Conservation (phyloP, 2,113 vertebrate genomes). For the Corythornis cristatus region DNA sequence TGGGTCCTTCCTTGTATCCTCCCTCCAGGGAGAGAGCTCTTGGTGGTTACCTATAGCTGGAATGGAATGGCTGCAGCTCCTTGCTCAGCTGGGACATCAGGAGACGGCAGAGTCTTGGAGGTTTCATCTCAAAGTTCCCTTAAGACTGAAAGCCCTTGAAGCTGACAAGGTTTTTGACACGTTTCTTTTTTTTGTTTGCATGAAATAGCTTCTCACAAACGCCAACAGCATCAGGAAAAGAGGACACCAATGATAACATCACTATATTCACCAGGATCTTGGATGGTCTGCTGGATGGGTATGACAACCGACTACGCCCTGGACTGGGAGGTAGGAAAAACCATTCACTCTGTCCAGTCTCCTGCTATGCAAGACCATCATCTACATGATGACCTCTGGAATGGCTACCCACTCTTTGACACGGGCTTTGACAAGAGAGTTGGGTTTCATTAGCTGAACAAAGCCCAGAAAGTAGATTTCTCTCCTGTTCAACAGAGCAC, state of each 20-base stretch:
- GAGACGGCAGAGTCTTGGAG: not conserved
- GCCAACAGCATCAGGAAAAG: slow-evolving; percentile 82
- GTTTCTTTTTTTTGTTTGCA: not conserved
- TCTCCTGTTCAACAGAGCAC: not conserved
- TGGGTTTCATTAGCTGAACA: not conserved
- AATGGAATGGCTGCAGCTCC: not conserved
- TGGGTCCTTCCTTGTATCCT: not conserved
- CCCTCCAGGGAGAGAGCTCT: not conserved
- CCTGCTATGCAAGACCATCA: rapidly evolving
- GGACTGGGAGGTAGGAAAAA: slow-evolving; percentile 88
- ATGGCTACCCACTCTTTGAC: not conserved
- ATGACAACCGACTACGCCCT: slow-evolving; percentile 93
- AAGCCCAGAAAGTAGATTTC: not conserved
- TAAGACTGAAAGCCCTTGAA: not conserved
- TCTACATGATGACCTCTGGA: rapidly evolving
- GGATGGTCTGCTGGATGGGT: slow-evolving; percentile 93
- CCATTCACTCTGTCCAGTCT: rapidly evolving
- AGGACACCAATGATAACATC: slow-evolving; percentile 92
- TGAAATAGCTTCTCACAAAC: slow-evolving; percentile 86
- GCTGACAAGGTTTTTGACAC: not conserved
- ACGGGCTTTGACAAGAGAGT: rapidly evolving
- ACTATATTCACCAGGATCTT: slow-evolving; percentile 96
- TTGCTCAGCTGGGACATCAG: not conserved
- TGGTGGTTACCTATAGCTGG: not conserved
- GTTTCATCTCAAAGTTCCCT: not conserved